phyloP scores from a whole-genome alignment of 2,888 invertebrate species.

The Zele albiditarsus region DNA sequence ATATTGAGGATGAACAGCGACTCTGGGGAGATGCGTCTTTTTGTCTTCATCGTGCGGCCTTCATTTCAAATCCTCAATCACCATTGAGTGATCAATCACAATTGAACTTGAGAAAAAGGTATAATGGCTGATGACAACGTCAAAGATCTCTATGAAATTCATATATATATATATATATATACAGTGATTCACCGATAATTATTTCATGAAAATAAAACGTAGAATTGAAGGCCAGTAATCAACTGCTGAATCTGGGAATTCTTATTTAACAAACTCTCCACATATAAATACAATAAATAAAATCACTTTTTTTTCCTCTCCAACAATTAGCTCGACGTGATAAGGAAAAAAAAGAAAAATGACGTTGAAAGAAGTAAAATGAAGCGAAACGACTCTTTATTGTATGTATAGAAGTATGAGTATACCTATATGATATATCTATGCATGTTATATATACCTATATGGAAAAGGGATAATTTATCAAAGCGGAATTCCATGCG shows the following conservation, averaged over 20 bases:
- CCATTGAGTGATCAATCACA: conserved; percentile 69
- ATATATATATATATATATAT: not conserved
- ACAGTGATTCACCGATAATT: conserved; percentile 15
- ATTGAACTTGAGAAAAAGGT: conserved; percentile 65
- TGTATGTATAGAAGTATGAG: not conserved
- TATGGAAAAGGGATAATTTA: conserved; percentile 34
- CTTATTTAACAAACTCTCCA: too few relatives aligned
- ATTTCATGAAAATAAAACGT: too few relatives aligned
- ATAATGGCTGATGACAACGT: conserved; percentile 44
- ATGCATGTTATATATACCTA: conserved; percentile 14
- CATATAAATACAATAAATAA: not conserved
- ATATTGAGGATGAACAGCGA: conserved; percentile 44
- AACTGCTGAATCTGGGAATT: too few relatives aligned
- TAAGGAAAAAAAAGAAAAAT: not conserved
- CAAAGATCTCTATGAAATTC: conserved; percentile 15
- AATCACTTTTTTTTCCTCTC: not conserved
- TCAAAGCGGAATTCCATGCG: conserved; percentile 36
- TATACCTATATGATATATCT: too few relatives aligned
- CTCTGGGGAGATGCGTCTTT: conserved; percentile 57
- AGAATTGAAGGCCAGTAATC: too few relatives aligned
- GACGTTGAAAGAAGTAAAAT: conserved; percentile 7
- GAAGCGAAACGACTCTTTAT: conserved; percentile 23
- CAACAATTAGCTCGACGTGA: not conserved
- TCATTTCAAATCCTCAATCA: conserved; percentile 70
- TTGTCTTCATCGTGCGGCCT: conserved; percentile 64